A percentile compares a stretch with the other conserved stretches of the same genome.
Evolutionary conservation across 2,113 vertebrate genomes (phyloP).

Genomic region (Actenoides lindsayi): DNA sequence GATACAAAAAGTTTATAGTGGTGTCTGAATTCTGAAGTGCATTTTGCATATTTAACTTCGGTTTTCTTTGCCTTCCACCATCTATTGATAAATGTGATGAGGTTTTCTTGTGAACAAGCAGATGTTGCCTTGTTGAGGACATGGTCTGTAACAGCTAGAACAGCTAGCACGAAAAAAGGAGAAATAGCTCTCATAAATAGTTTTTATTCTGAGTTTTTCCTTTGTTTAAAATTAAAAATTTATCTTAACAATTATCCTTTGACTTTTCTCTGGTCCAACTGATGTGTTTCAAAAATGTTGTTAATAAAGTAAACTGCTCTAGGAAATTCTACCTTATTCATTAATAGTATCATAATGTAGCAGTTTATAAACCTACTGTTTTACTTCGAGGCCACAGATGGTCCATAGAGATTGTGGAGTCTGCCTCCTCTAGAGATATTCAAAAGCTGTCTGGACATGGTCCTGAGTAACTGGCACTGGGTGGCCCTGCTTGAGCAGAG

Average conservation of each 20-base stretch:
- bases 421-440: background rate
- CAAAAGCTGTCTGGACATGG: background rate
- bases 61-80: background rate
- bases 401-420: background rate
- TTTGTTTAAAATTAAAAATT: background rate
- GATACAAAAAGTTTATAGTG: background rate
- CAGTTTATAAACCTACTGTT: background rate
- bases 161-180: background rate
- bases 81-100: background rate
- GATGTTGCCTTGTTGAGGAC: background rate
- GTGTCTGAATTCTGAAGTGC: background rate
- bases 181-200: background rate
- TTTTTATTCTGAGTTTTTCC: background rate
- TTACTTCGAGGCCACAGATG: background rate
- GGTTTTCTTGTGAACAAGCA: background rate
- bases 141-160: background rate
- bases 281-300: background rate
- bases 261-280: background rate
- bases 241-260: background rate
- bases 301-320: background rate
- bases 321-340: background rate
- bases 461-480: background rate
- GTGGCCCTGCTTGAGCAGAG: background rate
- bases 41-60: background rate
- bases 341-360: background rate